phyloP scores from a whole-genome alignment of 2,113 vertebrate species.

The Lanius ludovicianus region DNA sequence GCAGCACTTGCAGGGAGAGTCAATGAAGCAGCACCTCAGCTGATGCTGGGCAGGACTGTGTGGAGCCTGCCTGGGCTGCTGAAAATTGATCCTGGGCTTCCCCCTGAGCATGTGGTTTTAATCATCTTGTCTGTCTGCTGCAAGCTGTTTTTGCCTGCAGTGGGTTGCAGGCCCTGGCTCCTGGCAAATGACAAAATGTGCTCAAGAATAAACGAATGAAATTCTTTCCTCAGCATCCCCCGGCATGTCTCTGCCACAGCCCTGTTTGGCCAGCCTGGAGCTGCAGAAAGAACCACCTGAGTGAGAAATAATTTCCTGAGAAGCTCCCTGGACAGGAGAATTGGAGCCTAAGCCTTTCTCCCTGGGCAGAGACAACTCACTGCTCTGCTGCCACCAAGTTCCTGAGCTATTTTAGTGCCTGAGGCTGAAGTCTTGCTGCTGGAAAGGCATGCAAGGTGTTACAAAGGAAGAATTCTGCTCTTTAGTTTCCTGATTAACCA shows the following conservation, averaged over 20 bases:
- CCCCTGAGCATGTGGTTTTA: background rate
- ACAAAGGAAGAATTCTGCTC: background rate
- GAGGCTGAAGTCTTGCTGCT: background rate
- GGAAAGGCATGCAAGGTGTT: background rate
- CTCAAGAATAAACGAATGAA: background rate
- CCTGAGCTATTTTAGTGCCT: background rate
- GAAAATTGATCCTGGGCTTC: background rate
- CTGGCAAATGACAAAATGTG: background rate
- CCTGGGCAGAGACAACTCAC: background rate
- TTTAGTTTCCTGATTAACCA: background rate
- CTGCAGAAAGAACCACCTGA: background rate
- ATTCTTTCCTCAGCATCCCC: background rate
- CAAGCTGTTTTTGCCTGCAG: background rate
- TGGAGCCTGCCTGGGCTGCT: background rate
- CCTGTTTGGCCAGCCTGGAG: background rate
- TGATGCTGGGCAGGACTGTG: background rate
- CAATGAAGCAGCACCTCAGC: fast-evolving
- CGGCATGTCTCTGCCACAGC: fast-evolving
- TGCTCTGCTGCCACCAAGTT: background rate
- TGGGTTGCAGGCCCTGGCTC: background rate
- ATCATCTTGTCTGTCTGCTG: background rate
- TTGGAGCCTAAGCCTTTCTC: background rate
- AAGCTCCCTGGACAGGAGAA: background rate
- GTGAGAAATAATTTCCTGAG: background rate
- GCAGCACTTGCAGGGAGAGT: background rate